Base-by-base conservation (phyloP, 2,888 invertebrate genomes). In the Limnephilus lunatus region DNA sequence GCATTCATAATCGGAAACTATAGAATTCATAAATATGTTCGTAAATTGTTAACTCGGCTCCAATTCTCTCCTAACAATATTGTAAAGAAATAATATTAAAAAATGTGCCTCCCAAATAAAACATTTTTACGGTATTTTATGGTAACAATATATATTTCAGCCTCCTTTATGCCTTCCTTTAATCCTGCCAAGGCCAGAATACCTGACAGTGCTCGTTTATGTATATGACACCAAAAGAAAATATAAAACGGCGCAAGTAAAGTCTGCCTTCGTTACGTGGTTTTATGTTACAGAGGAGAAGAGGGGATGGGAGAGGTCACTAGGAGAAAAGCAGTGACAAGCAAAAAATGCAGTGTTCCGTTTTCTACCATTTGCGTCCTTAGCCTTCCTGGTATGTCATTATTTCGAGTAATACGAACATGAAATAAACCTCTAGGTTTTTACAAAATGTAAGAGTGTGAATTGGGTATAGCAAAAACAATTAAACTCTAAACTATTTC, bases 221-320 rank as follows among this genome's bases (percentile, higher is more conserved):
- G 85, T 90, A 32, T 85, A 90, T 90, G 90, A 90, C 90, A 90
- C 90, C 85, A 85, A 68, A 82, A 90, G 85, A 90, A 90, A 90
- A 85, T 90, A 90, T 83, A 68, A 90, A 85, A n/a, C 68, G 35
- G 30, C 68, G 85, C 31, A 90, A 85, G 90, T 81, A 44, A 81
- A 82, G 83, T 19, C 25, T 19, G 85, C 35, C 90, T 53, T 90
- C 68, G 90, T 90, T 85, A 25, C 35, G 68, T 68, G 90, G 81
- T 44, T 35, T 81, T 81, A 35, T 90, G 82, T 80, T 44, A 81
- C 31, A 81, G 30, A 12, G 9, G 25, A 25, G 81, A 53, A 85
- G 85, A 25, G 11, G 7, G 81, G 35, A 44, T 31, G 82, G 82
- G 80, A 31, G 35, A 81, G 31, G 35, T 89, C 32, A 48, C 25